Evolutionary conservation across 1,140 invertebrate species (phyloP).

Genomic region (Colletes gigas): DNA sequence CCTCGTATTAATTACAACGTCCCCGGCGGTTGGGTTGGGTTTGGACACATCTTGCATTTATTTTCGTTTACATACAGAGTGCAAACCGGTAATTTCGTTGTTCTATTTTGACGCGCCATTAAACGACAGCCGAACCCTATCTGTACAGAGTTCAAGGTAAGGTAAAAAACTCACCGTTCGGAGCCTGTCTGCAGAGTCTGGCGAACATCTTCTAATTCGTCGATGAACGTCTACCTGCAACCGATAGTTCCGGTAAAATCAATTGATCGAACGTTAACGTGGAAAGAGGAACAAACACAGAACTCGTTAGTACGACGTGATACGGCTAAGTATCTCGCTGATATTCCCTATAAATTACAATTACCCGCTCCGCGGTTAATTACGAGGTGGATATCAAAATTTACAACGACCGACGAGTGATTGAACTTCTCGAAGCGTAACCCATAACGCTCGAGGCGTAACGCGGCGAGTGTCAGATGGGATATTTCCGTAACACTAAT

Average conservation of each 20-base stretch:
- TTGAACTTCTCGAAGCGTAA: slow-evolving; percentile 24
- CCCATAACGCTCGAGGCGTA: slow-evolving; percentile 32
- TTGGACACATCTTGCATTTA: neutral
- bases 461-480: slow-evolving; percentile 5
- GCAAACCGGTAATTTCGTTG: neutral
- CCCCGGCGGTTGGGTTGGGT: neutral
- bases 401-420: slow-evolving; percentile 7
- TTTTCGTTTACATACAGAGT: slow-evolving; percentile 1
- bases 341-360: slow-evolving; percentile 10
- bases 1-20: slow-evolving; percentile 51
- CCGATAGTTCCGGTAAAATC: neutral
- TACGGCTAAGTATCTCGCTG: neutral
- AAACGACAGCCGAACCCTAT: no score
- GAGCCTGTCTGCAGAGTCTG: slow-evolving; percentile 66
- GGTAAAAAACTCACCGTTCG: slow-evolving; percentile 57
- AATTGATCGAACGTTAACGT: neutral
- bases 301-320: slow-evolving; percentile 2
- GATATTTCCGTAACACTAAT: slow-evolving; percentile 54
- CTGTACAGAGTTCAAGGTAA: neutral
- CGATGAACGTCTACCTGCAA: slow-evolving; percentile 45
- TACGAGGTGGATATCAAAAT: slow-evolving; percentile 41
- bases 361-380: slow-evolving; percentile 15
- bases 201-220: slow-evolving; percentile 66
- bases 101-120: no score
- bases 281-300: neutral